A percentile compares a stretch with the other conserved stretches of the same genome.
Conservation (phyloP, 1,140 invertebrate species). For the Pissodes strobi region DNA sequence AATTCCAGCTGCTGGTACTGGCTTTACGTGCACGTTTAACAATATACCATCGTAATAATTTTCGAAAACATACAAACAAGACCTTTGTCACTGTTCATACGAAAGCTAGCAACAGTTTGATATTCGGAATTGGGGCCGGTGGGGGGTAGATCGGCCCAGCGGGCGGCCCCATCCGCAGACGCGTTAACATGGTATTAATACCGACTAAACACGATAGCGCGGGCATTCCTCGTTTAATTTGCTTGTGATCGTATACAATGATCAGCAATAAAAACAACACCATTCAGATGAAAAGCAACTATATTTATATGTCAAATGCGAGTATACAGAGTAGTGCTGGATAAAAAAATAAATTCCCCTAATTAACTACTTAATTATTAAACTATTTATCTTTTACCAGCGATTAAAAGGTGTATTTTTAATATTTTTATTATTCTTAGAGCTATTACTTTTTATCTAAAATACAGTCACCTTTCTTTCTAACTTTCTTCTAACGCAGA, state of each 20-base stretch:
- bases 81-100: constrained; percentile 18
- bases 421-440: too few relatives aligned
- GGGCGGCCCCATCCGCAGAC: constrained; percentile 23
- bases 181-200: constrained; percentile 34
- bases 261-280: constrained; percentile 24
- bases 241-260: constrained; percentile 28
- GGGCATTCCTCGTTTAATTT: constrained; percentile 33
- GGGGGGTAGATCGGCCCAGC: constrained; percentile 23
- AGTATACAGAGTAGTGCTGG: too few relatives aligned
- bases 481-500: too few relatives aligned
- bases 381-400: too few relatives aligned
- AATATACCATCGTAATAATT: too few relatives aligned
- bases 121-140: constrained; percentile 18
- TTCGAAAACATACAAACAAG: constrained; percentile 4
- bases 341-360: too few relatives aligned
- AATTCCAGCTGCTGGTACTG: too few relatives aligned
- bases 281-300: constrained; percentile 1
- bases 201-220: constrained; percentile 20
- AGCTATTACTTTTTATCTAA: too few relatives aligned
- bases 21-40: too few relatives aligned
- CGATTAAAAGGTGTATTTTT: too few relatives aligned
- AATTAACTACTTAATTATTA: too few relatives aligned
- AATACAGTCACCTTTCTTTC: too few relatives aligned
- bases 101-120: constrained; percentile 19
- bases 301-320: constrained; percentile 5